phyloP scores from a whole-genome alignment of 2,113 vertebrate species.

The Nycticebus coucang region DNA sequence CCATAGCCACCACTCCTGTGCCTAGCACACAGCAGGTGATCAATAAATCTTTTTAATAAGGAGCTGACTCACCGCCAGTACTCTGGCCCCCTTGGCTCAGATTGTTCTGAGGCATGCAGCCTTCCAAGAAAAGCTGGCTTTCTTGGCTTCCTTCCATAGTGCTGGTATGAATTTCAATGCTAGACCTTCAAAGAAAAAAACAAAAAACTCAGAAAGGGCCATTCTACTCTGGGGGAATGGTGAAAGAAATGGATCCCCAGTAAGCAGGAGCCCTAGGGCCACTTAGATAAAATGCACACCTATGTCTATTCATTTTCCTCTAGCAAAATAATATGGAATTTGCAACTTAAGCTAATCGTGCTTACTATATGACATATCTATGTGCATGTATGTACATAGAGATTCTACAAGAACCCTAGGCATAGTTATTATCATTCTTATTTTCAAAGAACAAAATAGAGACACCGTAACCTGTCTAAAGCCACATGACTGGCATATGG shows the following conservation, averaged over 20 bases:
- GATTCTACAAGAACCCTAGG: not conserved
- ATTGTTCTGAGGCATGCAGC: constrained; percentile 31
- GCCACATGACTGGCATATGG: not conserved
- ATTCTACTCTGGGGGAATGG: constrained; percentile 21
- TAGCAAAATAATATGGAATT: constrained; percentile 43
- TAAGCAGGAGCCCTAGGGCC: not conserved
- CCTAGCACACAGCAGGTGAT: constrained; percentile 45
- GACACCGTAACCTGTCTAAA: not conserved
- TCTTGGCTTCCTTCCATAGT: constrained; percentile 54
- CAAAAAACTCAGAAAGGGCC: not conserved
- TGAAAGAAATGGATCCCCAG: not conserved
- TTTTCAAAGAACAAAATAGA: not conserved
- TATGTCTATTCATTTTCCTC: not conserved
- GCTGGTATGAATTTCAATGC: constrained; percentile 57
- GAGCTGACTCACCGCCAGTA: constrained; percentile 57
- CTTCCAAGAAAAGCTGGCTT: constrained; percentile 54
- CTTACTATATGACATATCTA: not conserved
- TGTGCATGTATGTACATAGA: not conserved
- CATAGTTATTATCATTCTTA: not conserved
- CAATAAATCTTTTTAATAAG: constrained; percentile 61
- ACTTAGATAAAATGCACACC: constrained; percentile 13
- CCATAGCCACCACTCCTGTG: not conserved
- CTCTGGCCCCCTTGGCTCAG: not conserved
- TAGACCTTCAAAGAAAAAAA: constrained; percentile 35
- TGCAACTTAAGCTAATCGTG: not conserved